phyloP scores from a whole-genome alignment of 1,140 invertebrate genomes.

The Drosophila gunungcola region DNA sequence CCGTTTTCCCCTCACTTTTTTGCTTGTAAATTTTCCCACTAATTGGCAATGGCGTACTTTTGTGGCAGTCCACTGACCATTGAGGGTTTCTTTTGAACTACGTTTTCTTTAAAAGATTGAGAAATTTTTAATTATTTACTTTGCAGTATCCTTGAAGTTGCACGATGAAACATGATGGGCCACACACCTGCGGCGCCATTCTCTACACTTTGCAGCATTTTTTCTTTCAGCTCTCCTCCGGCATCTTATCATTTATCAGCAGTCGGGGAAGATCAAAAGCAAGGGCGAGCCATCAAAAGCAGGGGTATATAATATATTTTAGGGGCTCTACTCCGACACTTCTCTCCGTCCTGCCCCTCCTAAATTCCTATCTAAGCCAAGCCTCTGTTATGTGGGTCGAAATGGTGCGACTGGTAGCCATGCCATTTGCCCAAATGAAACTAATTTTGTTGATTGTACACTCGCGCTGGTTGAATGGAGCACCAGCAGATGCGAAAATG shows the following conservation, averaged over 20 bases:
- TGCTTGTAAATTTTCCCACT: conserved; percentile 21
- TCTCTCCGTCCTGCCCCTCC: conserved; percentile 12
- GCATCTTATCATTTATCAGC: conserved; percentile 77
- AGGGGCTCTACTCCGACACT: conserved; percentile 8
- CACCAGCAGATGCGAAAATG: conserved; percentile 21
- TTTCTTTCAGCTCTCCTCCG: conserved; percentile 27
- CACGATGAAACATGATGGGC: conserved; percentile 25
- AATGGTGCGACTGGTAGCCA: conserved; percentile 47
- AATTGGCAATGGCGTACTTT: conserved; percentile 47
- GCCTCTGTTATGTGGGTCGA: conserved; percentile 68
- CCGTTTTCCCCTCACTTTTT: neutral
- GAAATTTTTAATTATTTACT: conserved; percentile 48
- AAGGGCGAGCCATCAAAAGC: conserved; percentile 61
- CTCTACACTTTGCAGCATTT: conserved; percentile 68
- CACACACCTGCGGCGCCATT: conserved; percentile 70
- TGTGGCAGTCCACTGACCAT: conserved; percentile 9
- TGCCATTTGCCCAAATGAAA: conserved; percentile 80
- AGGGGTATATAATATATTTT: conserved; percentile 11
- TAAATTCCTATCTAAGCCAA: conserved; percentile 54
- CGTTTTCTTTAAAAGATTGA: conserved; percentile 12
- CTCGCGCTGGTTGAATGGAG: conserved; percentile 34
- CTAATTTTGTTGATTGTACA: conserved; percentile 79
- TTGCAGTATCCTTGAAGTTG: conserved; percentile 31
- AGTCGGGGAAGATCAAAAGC: conserved; percentile 70
- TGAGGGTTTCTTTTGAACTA: conserved; percentile 23